phyloP scores from a whole-genome alignment of 2,797 vertebrate genomes.

The Hoplostethus atlanticus region DNA sequence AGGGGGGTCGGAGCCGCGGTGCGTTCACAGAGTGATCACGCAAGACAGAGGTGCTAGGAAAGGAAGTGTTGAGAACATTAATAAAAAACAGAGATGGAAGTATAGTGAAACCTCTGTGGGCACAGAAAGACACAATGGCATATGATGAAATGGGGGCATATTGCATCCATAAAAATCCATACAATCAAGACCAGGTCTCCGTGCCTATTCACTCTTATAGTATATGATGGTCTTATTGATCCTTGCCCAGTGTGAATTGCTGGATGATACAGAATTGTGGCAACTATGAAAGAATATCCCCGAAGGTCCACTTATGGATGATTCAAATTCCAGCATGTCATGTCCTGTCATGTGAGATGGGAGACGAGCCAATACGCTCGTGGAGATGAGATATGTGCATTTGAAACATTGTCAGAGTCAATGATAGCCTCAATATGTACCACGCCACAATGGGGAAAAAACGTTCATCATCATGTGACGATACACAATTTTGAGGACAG shows the following conservation, averaged over 20 bases:
- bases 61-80: not conserved
- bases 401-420: slow-evolving; percentile 35
- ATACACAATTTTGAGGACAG: slow-evolving; percentile 11
- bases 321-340: slow-evolving; percentile 50
- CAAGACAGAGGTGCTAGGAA: not conserved
- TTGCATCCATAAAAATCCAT: slow-evolving; percentile 26
- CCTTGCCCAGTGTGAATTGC: slow-evolving; percentile 18
- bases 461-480: slow-evolving; percentile 14
- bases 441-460: not conserved
- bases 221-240: slow-evolving; percentile 57
- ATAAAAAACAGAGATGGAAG: slow-evolving; percentile 1
- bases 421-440: not conserved
- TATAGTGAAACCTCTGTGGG: slow-evolving; percentile 2
- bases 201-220: slow-evolving; percentile 23
- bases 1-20: too few relatives aligned
- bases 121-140: slow-evolving; percentile 15
- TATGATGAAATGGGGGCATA: slow-evolving; percentile 22
- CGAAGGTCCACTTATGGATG: slow-evolving; percentile 37
- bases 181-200: slow-evolving; percentile 28
- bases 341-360: slow-evolving; percentile 25
- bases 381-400: slow-evolving; percentile 24
- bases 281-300: slow-evolving; percentile 46
- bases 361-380: slow-evolving; percentile 27
- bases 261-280: slow-evolving; percentile 32
- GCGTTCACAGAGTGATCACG: too few relatives aligned